These are phyloP conservation scores for Spialia ferax DNA, from an alignment of 2,888 invertebrate genomes.

Conservation along the genomic window DNA sequence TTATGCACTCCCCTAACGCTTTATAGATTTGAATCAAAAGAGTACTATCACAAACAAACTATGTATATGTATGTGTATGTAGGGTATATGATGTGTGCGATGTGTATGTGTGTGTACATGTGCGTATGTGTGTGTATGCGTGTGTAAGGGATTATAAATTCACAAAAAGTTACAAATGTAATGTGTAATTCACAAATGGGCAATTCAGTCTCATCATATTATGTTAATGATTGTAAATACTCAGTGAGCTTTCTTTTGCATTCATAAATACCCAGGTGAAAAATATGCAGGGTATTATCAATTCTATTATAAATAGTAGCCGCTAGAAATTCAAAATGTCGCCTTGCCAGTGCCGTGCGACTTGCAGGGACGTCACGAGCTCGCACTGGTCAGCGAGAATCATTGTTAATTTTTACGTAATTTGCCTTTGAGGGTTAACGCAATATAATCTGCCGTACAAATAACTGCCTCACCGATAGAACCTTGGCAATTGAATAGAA, in stretches of 20 bases:
- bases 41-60: no score
- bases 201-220: constrained; percentile 9
- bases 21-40: no score
- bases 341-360: not conserved
- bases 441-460: not conserved
- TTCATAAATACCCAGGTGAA: not conserved
- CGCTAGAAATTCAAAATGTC: not conserved
- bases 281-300: not conserved
- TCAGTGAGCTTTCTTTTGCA: not conserved
- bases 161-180: not conserved
- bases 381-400: not conserved
- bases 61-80: no score
- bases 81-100: no score
- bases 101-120: no score
- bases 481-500: not conserved
- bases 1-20: no score
- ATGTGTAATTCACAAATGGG: no score
- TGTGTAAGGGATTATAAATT: no score
- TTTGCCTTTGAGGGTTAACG: not conserved
- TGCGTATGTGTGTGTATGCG: no score
- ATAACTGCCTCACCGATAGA: not conserved
- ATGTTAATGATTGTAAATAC: not conserved
- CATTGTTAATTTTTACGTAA: not conserved
- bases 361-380: not conserved
- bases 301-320: not conserved